Evolutionary conservation across 2,888 invertebrate genomes (phyloP).

Genomic region (Zygaena filipendulae): DNA sequence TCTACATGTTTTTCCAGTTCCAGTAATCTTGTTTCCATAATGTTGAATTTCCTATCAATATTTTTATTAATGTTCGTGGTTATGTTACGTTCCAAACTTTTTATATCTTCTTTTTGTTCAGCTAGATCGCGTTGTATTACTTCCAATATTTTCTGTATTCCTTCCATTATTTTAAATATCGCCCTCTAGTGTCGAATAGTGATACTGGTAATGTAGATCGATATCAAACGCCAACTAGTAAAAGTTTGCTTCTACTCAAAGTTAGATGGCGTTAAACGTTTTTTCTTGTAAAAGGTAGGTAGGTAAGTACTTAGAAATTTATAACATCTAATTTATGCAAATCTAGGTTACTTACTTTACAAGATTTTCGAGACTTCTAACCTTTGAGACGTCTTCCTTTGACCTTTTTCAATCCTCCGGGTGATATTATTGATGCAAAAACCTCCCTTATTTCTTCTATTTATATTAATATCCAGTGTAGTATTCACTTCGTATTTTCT

Average conservation of each 20-base stretch:
- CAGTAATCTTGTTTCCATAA: background rate
- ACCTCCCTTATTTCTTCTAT: background rate
- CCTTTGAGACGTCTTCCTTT: background rate
- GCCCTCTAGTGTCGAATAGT: background rate
- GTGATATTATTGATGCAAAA: background rate
- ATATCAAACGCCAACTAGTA: background rate
- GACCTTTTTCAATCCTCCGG: background rate
- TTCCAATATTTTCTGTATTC: background rate
- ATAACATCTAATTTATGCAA: background rate
- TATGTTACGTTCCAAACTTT: background rate
- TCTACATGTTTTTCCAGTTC: conserved; percentile 17
- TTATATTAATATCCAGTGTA: background rate
- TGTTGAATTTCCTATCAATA: background rate
- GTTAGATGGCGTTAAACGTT: background rate
- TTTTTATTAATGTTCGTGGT: conserved; percentile 3
- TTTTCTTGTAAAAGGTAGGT: too few species aligned
- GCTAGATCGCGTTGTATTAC: background rate
- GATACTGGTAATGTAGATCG: background rate
- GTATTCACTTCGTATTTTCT: background rate
- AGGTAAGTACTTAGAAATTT: too few species aligned
- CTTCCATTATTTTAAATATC: background rate
- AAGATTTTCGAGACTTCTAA: background rate
- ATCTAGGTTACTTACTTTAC: background rate
- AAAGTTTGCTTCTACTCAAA: background rate
- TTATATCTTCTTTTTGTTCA: background rate